Base-by-base conservation (phyloP, 2,888 invertebrate genomes). In the Drosophila flavopinicola region DNA sequence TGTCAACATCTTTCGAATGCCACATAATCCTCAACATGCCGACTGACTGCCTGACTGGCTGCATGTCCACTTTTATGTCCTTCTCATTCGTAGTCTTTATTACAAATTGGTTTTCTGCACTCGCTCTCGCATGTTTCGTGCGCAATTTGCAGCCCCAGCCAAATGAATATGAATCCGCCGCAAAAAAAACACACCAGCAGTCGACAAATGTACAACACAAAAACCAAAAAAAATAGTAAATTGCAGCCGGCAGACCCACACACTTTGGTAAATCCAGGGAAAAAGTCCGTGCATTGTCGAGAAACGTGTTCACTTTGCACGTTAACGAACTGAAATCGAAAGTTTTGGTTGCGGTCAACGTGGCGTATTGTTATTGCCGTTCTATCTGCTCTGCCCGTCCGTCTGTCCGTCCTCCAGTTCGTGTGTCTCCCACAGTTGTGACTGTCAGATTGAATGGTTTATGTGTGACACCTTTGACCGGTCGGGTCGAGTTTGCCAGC, bases 41-140 rank as follows among this genome's bases (percentile, higher is more conserved):
- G 57, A 53, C 35, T 11, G 29, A 5, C 9, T 10, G 33, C 10
- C 10, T 48, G 32, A 13, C 44, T 11, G 24, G 20, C 51, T 41
- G 20, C 66, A 60, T 75, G 72, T 68, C 67, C 72, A 51, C 53
- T 63, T 77, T 70, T 63, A 72, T 63, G 61, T 70, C 52, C 68
- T 44, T 66, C 59, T 51, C 70, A 59, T 72, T 72, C 72, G 72
- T 66, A 72, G 74, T 83, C 80, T 85, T 85, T 85, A 85, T 85
- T 85, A 85, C 85, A 83, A 85, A 86, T 85, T 86, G 85, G 85
- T 77, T 85, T 85, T 80, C 67, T 78, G 80, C 77, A 77, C 80
- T 82, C 66, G 65, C 74, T 82, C 82, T 82, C 82, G 78, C 79
- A 78, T 82, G 82, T 85, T 74, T 74, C 85, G 78, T 73, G 73